Conservation (phyloP, 1,140 invertebrate genomes). For the Teleogryllus occipitalis region DNA sequence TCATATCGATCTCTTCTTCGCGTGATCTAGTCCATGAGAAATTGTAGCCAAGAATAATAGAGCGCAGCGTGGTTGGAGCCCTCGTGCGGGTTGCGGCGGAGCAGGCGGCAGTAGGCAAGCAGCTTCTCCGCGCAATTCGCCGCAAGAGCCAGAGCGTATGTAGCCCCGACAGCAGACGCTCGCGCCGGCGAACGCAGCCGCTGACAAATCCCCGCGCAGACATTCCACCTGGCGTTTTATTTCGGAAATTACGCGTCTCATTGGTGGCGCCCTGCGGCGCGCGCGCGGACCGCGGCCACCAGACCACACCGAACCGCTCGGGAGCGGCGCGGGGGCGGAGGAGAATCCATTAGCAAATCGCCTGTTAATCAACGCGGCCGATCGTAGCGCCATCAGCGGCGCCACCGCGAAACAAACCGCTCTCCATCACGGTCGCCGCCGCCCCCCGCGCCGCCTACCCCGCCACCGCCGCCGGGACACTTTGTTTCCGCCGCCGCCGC, state of each 20-base stretch:
- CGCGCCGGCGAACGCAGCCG: no score
- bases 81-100: no score
- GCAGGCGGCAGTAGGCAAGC: not conserved
- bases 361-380: not conserved
- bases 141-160: not conserved
- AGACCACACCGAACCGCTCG: not conserved
- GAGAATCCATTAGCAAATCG: slow-evolving; percentile 3
- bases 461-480: no score
- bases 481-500: not conserved
- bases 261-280: not conserved
- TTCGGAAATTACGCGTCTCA: not conserved
- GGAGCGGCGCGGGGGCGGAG: not conserved
- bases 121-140: not conserved
- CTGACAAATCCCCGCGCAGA: not conserved
- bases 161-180: not conserved
- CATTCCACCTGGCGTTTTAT: not conserved
- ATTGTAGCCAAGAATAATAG: no score
- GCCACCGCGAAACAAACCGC: not conserved
- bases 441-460: no score
- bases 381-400: not conserved
- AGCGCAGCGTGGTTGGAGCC: no score
- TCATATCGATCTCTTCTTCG: no score
- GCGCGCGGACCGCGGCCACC: no score
- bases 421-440: not conserved
- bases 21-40: no score